Conservation (phyloP, 2,888 invertebrate genomes). For the Agriotes lineatus region DNA sequence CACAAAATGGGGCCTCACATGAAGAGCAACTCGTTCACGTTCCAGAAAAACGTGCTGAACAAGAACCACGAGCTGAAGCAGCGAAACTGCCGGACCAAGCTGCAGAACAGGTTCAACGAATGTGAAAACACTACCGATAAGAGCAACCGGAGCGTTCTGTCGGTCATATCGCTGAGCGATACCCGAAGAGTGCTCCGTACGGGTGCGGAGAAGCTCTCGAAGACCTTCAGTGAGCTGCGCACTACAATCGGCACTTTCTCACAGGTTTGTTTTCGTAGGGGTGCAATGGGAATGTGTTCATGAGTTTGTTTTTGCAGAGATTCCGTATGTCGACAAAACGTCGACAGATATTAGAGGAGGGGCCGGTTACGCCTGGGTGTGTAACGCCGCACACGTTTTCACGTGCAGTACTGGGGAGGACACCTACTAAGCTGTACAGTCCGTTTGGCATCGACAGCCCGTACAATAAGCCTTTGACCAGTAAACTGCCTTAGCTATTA, state of each 20-base stretch:
- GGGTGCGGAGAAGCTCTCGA: constrained; percentile 77
- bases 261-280: constrained; percentile 67
- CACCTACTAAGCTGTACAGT: constrained; percentile 81
- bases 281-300: neutral
- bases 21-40: constrained; percentile 56
- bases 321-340: constrained; percentile 70
- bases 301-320: constrained; percentile 62
- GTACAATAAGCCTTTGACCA: constrained; percentile 26
- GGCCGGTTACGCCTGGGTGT: constrained; percentile 67
- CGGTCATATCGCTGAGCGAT: constrained; percentile 70
- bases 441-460: constrained; percentile 84
- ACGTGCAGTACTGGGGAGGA: constrained; percentile 70
- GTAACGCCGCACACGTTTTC: constrained; percentile 67
- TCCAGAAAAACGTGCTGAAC: constrained; percentile 53
- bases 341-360: constrained; percentile 69
- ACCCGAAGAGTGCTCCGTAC: constrained; percentile 75
- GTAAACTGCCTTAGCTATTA: constrained; percentile 15
- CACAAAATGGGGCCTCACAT: constrained; percentile 44
- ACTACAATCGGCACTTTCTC: constrained; percentile 77
- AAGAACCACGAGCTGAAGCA: constrained; percentile 16
- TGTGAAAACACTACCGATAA: constrained; percentile 31
- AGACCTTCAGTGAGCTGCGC: constrained; percentile 75
- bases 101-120: constrained; percentile 61
- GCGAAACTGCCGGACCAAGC: constrained; percentile 57
- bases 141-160: constrained; percentile 59